Conservation (phyloP, 2,113 vertebrate genomes). For the Desmodus rotundus region DNA sequence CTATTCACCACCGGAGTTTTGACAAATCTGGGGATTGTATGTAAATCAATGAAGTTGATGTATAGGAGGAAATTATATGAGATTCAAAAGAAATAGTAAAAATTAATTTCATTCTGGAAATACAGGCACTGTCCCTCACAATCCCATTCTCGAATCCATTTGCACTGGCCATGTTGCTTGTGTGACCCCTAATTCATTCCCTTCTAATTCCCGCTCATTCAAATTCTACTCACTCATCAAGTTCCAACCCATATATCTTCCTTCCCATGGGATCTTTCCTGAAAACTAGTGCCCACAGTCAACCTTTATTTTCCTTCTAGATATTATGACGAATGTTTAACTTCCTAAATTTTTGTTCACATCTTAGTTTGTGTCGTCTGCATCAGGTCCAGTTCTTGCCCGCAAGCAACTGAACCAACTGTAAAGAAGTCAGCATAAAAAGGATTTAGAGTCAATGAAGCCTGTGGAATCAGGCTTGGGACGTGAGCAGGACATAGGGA, state of each 20-base stretch:
- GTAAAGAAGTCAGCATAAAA: background rate
- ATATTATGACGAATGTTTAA: background rate
- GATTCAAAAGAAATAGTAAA: background rate
- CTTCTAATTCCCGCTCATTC: background rate
- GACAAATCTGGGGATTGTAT: background rate
- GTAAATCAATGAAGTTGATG: background rate
- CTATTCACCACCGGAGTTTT: background rate
- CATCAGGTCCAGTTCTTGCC: background rate
- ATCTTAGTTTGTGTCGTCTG: background rate
- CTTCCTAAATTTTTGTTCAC: background rate
- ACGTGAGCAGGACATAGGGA: background rate
- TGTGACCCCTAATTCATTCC: background rate
- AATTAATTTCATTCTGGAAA: background rate
- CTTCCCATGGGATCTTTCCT: background rate
- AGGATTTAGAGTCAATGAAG: background rate
- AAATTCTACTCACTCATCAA: background rate
- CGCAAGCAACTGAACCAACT: background rate
- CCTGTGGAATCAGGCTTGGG: background rate
- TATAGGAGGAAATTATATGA: background rate
- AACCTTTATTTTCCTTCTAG: background rate
- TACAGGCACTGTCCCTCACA: background rate
- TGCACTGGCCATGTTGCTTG: background rate
- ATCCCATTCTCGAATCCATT: background rate
- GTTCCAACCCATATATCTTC: background rate
- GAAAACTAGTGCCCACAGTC: background rate